These are phyloP conservation scores for Venusia cambrica DNA, from an alignment of 2,888 invertebrate genomes.

Conservation along the genomic window DNA sequence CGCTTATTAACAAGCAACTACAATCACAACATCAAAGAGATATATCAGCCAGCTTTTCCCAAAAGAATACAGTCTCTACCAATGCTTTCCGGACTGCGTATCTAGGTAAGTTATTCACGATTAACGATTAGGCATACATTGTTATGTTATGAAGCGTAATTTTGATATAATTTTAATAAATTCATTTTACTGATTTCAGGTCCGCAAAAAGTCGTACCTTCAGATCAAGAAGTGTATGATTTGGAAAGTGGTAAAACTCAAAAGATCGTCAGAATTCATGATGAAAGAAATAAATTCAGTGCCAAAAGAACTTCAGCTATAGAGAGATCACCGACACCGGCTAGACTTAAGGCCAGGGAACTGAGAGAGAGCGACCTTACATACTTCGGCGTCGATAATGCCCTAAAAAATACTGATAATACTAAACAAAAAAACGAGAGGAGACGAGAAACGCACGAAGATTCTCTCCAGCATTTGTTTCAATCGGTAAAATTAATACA, in stretches of 20 bases:
- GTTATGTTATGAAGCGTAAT: too few relatives aligned
- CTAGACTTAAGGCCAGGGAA: conserved; percentile 64
- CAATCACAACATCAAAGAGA: conserved; percentile 46
- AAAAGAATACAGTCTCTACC: conserved; percentile 37
- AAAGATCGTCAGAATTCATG: conserved; percentile 27
- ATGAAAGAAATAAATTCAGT: conserved; percentile 21
- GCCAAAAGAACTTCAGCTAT: conserved; percentile 39
- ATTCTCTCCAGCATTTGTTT: conserved; percentile 53
- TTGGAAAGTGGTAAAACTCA: conserved; percentile 23
- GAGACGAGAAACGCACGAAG: conserved; percentile 31
- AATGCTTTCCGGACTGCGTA: conserved; percentile 48
- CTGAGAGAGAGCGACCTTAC: conserved; percentile 81
- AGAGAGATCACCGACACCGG: conserved; percentile 47
- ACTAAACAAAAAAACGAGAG: conserved; percentile 26
- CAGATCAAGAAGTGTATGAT: conserved; percentile 21
- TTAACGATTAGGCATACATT: too few relatives aligned
- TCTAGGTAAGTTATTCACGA: conserved; percentile 58
- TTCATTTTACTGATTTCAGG: too few relatives aligned
- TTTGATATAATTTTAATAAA: too few relatives aligned
- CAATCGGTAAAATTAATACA: conserved; percentile 67
- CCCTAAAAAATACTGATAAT: conserved; percentile 27
- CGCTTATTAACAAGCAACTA: conserved; percentile 64
- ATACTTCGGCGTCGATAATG: conserved; percentile 74
- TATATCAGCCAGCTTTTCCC: conserved; percentile 37
- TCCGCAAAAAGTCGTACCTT: conserved; percentile 22